These are phyloP conservation scores for Diaphora mendica DNA, from an alignment of 2,888 invertebrate species.

Conservation along the genomic window DNA sequence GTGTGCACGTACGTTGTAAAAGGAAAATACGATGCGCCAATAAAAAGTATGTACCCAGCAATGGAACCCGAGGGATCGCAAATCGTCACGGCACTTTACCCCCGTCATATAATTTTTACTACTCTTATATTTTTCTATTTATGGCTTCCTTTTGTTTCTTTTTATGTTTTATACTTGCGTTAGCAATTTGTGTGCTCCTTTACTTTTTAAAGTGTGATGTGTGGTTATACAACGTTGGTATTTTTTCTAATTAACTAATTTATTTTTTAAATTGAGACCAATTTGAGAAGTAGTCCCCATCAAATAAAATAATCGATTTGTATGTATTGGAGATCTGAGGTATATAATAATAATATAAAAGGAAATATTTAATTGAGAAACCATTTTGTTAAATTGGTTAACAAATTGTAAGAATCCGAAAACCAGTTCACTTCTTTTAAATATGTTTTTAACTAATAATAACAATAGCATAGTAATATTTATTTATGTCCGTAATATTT, in stretches of 20 bases:
- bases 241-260: no score
- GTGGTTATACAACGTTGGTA: background rate
- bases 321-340: no score
- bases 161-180: constrained; percentile 42
- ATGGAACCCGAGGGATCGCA: constrained; percentile 51
- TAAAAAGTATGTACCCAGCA: constrained; percentile 47
- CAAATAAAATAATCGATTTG: no score
- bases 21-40: constrained; percentile 45
- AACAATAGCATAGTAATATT: background rate
- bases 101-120: constrained; percentile 55
- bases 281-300: no score
- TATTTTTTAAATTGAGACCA: no score
- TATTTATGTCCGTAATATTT: no score
- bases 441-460: background rate
- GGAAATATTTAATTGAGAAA: no score
- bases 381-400: no score
- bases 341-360: no score
- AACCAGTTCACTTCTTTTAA: background rate
- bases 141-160: constrained; percentile 45
- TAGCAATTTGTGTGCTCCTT: constrained; percentile 37
- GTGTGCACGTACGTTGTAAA: constrained; percentile 37
- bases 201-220: background rate
- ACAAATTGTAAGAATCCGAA: background rate
- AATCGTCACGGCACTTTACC: constrained; percentile 50
- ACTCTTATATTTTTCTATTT: constrained; percentile 52